Evolutionary conservation across 2,888 invertebrate species (phyloP).

Genomic region (Hydraecia micacea): DNA sequence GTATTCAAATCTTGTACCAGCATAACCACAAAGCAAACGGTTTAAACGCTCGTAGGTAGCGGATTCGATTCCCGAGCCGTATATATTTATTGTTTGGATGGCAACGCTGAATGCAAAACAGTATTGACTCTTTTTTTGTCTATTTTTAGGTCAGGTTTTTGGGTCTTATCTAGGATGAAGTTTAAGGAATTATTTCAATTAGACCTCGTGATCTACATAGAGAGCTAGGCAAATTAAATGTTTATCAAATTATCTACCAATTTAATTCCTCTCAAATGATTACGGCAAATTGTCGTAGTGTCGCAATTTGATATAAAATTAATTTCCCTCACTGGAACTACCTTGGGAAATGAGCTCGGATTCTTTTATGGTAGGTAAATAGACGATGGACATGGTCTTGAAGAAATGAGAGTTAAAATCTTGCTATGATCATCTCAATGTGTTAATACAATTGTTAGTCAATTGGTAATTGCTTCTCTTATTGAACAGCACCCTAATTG

Average conservation of each 20-base stretch:
- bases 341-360: not conserved
- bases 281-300: not conserved
- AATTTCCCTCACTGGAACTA: not conserved
- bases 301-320: not conserved
- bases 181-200: not conserved
- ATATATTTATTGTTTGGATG: constrained; percentile 66
- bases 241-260: not conserved
- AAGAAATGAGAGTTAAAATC: too few species aligned
- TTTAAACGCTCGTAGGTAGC: constrained; percentile 52
- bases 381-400: not conserved
- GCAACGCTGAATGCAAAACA: constrained; percentile 56
- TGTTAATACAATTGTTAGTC: too few species aligned
- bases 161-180: not conserved
- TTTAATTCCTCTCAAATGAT: not conserved
- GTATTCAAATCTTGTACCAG: constrained; percentile 63
- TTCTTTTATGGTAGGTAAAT: too few species aligned
- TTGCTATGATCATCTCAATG: too few species aligned
- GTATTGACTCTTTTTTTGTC: constrained; percentile 36
- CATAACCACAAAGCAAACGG: constrained; percentile 60
- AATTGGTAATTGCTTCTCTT: too few species aligned
- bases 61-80: constrained; percentile 63
- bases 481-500: too few species aligned
- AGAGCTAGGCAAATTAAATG: not conserved
- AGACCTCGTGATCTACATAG: not conserved
- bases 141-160: constrained; percentile 23